Evolutionary conservation across 2,797 vertebrate species (phyloP).

Genomic region (Chelon auratus): DNA sequence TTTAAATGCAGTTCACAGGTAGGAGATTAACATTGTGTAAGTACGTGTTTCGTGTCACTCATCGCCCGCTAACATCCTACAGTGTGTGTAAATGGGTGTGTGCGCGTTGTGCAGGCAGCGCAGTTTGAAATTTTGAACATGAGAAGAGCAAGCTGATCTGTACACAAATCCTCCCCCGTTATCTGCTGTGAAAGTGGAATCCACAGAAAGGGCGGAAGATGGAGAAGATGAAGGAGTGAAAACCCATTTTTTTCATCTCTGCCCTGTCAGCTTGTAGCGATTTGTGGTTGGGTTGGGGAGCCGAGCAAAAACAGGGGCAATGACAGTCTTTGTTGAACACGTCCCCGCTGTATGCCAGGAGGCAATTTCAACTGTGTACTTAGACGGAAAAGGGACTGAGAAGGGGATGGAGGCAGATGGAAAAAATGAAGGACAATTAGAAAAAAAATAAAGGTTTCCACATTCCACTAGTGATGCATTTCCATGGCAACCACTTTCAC

Average conservation of each 20-base stretch:
- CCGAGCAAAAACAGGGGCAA: slow-evolving; percentile 5
- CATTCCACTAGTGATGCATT: slow-evolving; percentile 70
- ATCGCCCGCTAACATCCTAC: slow-evolving; percentile 20
- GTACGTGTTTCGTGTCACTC: slow-evolving; percentile 29
- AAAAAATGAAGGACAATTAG: slow-evolving; percentile 27
- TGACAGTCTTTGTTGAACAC: slow-evolving; percentile 29
- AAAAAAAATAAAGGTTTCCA: slow-evolving; percentile 25
- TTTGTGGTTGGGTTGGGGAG: slow-evolving; percentile 3
- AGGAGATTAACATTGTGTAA: slow-evolving; percentile 38
- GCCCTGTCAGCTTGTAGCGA: neutral
- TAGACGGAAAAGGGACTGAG: slow-evolving; percentile 31
- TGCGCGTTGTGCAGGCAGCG: slow-evolving; percentile 27
- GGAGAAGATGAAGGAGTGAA: slow-evolving; percentile 43
- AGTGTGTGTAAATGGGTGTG: slow-evolving; percentile 12
- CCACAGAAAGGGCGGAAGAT: slow-evolving; percentile 34
- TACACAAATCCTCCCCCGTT: slow-evolving; percentile 41
- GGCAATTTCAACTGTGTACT: slow-evolving; percentile 47
- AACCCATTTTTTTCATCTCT: slow-evolving; percentile 21
- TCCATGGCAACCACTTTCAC: slow-evolving; percentile 70
- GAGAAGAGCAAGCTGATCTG: slow-evolving; percentile 45
- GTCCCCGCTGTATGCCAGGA: slow-evolving; percentile 23
- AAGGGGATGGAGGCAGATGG: slow-evolving; percentile 40
- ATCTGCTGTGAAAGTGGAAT: slow-evolving; percentile 44
- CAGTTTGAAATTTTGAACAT: slow-evolving; percentile 43
- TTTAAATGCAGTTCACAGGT: slow-evolving; percentile 33